Evolutionary conservation across 2,113 vertebrate species (phyloP).

Genomic region (Prionailurus viverrinus): DNA sequence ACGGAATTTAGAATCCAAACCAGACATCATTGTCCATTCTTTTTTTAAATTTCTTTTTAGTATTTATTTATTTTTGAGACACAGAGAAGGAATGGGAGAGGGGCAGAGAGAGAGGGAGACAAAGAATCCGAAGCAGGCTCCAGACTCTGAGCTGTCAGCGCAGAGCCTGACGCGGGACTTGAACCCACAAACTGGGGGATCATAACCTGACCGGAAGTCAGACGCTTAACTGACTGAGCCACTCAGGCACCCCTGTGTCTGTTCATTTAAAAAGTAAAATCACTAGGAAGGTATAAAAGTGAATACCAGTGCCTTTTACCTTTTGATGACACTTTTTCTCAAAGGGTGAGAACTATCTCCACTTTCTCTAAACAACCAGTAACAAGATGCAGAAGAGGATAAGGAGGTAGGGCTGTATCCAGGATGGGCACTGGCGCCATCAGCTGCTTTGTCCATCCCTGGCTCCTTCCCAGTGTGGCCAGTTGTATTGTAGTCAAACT

Average conservation of each 20-base stretch:
- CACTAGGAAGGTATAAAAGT: constrained; percentile 83
- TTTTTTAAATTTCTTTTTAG: too few species aligned
- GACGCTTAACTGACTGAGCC: too few species aligned
- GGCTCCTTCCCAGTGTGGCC: constrained; percentile 71
- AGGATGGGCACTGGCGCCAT: constrained; percentile 51
- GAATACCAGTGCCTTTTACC: constrained; percentile 84
- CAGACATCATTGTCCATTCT: constrained; percentile 82
- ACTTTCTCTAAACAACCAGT: constrained; percentile 82
- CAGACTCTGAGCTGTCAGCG: too few species aligned
- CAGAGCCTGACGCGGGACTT: too few species aligned
- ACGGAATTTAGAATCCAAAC: constrained; percentile 19
- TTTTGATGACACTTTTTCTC: constrained; percentile 74
- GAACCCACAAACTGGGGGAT: too few species aligned
- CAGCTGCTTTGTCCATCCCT: constrained; percentile 35
- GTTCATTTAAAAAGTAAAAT: constrained; percentile 86
- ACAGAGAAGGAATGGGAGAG: too few species aligned
- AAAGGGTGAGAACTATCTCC: constrained; percentile 82
- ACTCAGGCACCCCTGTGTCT: too few species aligned
- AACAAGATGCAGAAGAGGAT: constrained; percentile 77
- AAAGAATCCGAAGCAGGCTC: too few species aligned
- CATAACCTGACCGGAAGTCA: too few species aligned
- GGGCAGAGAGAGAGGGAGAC: too few species aligned
- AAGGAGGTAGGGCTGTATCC: constrained; percentile 63
- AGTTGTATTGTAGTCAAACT: constrained; percentile 90
- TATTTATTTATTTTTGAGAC: too few species aligned